These are phyloP conservation scores for Macropis europaea DNA, from an alignment of 2,888 invertebrate genomes.

Conservation along the genomic window DNA sequence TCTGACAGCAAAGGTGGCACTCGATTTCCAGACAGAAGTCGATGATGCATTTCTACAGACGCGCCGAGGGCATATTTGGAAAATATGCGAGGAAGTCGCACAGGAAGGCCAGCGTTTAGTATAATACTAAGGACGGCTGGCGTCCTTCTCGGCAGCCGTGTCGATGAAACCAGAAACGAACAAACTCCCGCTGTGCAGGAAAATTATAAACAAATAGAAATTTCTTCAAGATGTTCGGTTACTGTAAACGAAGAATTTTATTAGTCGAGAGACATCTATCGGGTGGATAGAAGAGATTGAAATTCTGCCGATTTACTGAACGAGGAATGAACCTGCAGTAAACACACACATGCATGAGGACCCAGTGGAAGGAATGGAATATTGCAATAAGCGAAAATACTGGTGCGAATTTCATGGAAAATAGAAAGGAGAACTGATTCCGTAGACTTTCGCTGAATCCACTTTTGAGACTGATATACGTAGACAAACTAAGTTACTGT, in stretches of 20 bases:
- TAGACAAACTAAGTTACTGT: constrained; percentile 42
- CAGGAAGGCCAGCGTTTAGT: constrained; percentile 30
- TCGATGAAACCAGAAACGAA: too few relatives aligned
- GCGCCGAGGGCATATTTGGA: constrained; percentile 30
- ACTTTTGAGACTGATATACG: constrained; percentile 59
- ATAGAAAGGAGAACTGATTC: constrained; percentile 2
- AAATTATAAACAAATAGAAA: too few relatives aligned
- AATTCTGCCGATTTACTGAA: constrained; percentile 9
- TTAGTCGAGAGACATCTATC: too few relatives aligned
- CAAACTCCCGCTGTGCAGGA: too few relatives aligned
- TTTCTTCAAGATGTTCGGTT: too few relatives aligned
- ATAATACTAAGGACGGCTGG: too few relatives aligned
- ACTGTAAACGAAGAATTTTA: too few relatives aligned
- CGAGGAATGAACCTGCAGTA: neutral
- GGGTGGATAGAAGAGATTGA: constrained; percentile 17
- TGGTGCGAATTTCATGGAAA: constrained; percentile 8
- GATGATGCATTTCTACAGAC: constrained; percentile 17
- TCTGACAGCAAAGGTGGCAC: constrained; percentile 48
- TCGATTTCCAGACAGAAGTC: constrained; percentile 45
- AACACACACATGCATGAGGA: neutral
- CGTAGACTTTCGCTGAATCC: constrained; percentile 46
- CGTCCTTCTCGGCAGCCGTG: neutral
- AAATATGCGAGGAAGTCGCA: constrained; percentile 26
- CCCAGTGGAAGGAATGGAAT: neutral
- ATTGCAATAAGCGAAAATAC: constrained; percentile 21